Conservation (phyloP, 2,888 invertebrate genomes). For the Rutpela maculata region DNA sequence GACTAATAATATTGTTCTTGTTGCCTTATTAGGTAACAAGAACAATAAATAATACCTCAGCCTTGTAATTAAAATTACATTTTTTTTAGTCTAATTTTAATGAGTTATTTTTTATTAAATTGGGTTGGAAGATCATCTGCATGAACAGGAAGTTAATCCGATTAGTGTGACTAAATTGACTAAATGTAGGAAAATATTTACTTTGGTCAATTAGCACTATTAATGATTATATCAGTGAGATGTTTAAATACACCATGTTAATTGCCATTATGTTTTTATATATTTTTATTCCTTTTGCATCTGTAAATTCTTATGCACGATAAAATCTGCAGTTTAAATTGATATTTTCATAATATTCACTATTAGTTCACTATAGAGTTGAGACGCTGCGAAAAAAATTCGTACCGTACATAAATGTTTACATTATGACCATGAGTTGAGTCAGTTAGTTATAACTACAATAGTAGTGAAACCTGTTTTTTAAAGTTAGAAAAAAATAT, state of each 20-base stretch:
- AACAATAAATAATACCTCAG: constrained; percentile 26
- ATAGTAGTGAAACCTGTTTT: too few relatives aligned
- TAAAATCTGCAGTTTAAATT: too few relatives aligned
- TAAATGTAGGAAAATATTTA: background rate
- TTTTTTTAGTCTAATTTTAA: background rate
- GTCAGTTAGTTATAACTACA: too few relatives aligned
- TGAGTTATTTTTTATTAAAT: constrained; percentile 14
- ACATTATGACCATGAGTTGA: too few relatives aligned
- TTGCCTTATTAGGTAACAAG: constrained; percentile 22
- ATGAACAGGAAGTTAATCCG: constrained; percentile 8
- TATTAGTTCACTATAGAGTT: too few relatives aligned
- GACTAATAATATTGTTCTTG: constrained; percentile 2
- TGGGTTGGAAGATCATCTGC: background rate
- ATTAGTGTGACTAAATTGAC: constrained; percentile 21
- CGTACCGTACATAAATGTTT: too few relatives aligned
- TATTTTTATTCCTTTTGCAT: background rate
- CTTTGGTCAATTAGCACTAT: background rate
- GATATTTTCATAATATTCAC: too few relatives aligned
- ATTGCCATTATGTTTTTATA: background rate
- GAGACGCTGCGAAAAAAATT: too few relatives aligned
- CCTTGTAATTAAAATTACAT: constrained; percentile 16
- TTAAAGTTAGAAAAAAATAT: too few relatives aligned
- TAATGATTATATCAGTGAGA: background rate
- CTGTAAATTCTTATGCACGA: too few relatives aligned
- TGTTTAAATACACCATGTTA: background rate